Conservation (phyloP, 2,888 invertebrate genomes). For the Stenoptilia bipunctidactyla region DNA sequence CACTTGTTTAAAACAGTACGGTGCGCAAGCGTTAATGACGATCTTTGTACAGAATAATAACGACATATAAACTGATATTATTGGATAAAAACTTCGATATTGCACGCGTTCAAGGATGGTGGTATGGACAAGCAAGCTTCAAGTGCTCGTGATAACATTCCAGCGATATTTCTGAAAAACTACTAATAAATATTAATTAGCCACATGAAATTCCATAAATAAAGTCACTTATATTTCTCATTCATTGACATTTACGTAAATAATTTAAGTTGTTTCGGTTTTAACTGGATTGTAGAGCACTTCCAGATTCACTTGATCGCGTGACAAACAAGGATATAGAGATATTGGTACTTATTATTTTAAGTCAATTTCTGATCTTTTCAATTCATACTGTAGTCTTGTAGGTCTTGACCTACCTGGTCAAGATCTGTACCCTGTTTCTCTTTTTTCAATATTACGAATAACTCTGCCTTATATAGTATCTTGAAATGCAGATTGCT, state of each 20-base stretch:
- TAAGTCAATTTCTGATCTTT: no score
- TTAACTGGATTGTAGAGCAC: background rate
- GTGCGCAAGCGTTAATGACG: background rate
- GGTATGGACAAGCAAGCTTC: no score
- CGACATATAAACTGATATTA: background rate
- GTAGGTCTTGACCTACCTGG: no score
- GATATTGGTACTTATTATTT: no score
- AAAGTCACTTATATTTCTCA: background rate
- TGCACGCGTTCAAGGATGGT: background rate
- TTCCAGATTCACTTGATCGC: background rate
- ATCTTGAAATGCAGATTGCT: no score
- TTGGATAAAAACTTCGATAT: no score
- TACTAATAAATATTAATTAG: background rate
- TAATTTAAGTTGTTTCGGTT: background rate
- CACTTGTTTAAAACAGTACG: no score
- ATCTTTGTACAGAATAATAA: background rate
- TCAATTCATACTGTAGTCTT: no score
- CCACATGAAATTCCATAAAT: background rate
- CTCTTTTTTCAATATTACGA: no score
- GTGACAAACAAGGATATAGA: no score
- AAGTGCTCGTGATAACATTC: background rate
- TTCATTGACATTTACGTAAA: background rate
- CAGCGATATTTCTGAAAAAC: background rate
- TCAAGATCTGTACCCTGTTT: no score
- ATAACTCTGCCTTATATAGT: no score